Conservation (phyloP, 2,113 vertebrate species). For the Sus scrofa region DNA sequence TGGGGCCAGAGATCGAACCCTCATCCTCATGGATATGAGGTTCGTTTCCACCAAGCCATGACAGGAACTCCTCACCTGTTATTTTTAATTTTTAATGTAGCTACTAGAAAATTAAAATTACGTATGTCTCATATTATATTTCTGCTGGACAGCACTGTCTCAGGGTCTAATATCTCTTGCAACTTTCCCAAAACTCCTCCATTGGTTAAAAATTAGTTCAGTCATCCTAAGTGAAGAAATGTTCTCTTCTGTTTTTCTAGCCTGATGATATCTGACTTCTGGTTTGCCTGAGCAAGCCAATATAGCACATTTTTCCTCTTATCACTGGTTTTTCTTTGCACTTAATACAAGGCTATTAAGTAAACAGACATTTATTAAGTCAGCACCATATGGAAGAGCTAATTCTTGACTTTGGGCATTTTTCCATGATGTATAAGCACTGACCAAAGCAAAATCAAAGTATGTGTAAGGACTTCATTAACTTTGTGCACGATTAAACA, state of each 20-base stretch:
- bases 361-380: not conserved
- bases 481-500: not conserved
- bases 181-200: not conserved
- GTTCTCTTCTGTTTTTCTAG: not conserved
- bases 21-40: too few relatives aligned
- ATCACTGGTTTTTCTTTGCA: not conserved
- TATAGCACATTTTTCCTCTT: not conserved
- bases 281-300: not conserved
- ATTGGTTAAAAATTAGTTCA: slow-evolving; percentile 5
- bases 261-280: slow-evolving; percentile 36
- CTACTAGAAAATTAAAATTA: slow-evolving; percentile 27
- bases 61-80: not conserved
- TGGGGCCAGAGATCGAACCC: too few relatives aligned
- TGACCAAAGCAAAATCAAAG: slow-evolving; percentile 32
- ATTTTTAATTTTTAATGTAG: not conserved
- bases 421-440: slow-evolving; percentile 20
- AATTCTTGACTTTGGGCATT: not conserved
- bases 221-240: not conserved
- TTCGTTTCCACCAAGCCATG: too few relatives aligned
- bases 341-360: not conserved
- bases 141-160: not conserved
- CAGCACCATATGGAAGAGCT: not conserved
- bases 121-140: not conserved
- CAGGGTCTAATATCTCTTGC: not conserved
- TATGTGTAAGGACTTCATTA: not conserved